Evolutionary conservation across 2,113 vertebrate species (phyloP).

Genomic region (Carlito syrichta): DNA sequence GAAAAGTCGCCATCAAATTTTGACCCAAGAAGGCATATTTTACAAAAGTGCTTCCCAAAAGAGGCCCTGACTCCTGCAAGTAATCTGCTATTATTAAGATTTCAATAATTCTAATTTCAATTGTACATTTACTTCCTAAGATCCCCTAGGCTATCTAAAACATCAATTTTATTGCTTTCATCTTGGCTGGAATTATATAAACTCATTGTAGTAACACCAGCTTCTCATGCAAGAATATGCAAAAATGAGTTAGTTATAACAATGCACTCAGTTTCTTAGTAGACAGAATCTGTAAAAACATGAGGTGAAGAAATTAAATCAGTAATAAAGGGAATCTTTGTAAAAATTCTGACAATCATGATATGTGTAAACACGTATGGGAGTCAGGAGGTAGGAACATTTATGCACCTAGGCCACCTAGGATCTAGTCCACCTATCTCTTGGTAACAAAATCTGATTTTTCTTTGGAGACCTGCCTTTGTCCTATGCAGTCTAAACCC

Average conservation of each 20-base stretch:
- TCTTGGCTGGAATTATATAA: slow-evolving; percentile 37
- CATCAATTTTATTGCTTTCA: slow-evolving; percentile 19
- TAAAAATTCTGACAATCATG: not conserved
- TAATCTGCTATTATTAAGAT: slow-evolving; percentile 1
- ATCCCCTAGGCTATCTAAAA: not conserved
- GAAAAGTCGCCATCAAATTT: not conserved
- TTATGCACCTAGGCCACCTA: not conserved
- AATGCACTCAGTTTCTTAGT: not conserved
- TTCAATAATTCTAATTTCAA: slow-evolving; percentile 50
- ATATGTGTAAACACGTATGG: too few relatives aligned
- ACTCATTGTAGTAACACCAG: slow-evolving; percentile 16
- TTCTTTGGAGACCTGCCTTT: not conserved
- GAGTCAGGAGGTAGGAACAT: accelerated
- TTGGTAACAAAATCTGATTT: not conserved
- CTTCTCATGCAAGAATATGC: slow-evolving; percentile 39
- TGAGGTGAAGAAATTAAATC: not conserved
- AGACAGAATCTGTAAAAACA: slow-evolving; percentile 34
- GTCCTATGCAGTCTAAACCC: not conserved
- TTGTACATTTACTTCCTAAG: not conserved
- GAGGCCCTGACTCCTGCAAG: not conserved
- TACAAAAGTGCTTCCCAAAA: not conserved
- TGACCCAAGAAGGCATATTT: not conserved
- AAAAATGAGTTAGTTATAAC: slow-evolving; percentile 37
- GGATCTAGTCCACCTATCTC: not conserved
- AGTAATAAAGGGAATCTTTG: not conserved